phyloP scores from a whole-genome alignment of 2,888 invertebrate genomes.

The Exocentrus adspersus region DNA sequence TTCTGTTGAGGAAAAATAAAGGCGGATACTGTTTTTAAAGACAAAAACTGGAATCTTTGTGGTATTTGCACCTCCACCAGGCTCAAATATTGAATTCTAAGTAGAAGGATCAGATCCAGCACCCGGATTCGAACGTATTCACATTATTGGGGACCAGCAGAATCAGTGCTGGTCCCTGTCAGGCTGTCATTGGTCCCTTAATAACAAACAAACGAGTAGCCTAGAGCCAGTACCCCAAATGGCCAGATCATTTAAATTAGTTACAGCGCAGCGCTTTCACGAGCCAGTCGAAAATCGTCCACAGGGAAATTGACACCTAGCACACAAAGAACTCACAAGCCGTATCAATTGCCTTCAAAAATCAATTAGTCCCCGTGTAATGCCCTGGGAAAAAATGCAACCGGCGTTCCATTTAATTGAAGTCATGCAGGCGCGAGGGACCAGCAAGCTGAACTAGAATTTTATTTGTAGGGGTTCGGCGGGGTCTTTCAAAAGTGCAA shows the following conservation, averaged over 20 bases:
- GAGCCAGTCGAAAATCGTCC: constrained; percentile 18
- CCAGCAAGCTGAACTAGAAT: constrained; percentile 2
- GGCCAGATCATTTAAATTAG: constrained; percentile 30
- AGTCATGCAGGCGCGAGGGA: constrained; percentile 8
- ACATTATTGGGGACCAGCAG: too few species aligned
- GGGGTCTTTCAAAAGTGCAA: not conserved
- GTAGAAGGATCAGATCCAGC: too few species aligned
- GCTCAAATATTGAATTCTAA: too few species aligned
- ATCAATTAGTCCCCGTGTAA: constrained; percentile 33
- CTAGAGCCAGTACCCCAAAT: constrained; percentile 7
- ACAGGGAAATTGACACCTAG: constrained; percentile 39
- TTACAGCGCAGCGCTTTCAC: constrained; percentile 18
- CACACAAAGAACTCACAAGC: constrained; percentile 38
- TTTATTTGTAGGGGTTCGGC: constrained; percentile 9
- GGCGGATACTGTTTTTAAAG: too few species aligned
- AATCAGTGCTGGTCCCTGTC: not conserved
- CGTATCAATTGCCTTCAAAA: constrained; percentile 40
- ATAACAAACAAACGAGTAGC: constrained; percentile 18
- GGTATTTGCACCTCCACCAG: too few species aligned
- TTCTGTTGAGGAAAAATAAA: too few species aligned
- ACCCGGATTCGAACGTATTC: too few species aligned
- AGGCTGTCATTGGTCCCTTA: not conserved
- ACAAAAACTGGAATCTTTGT: too few species aligned
- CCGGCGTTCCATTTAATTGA: constrained; percentile 11
- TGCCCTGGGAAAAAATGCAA: constrained; percentile 29